Percentiles rank a stretch among this genome's conserved stretches.
These are phyloP conservation scores for Poliocrania exsul DNA, from an alignment of 2,797 vertebrate genomes.

Conservation along the genomic window DNA sequence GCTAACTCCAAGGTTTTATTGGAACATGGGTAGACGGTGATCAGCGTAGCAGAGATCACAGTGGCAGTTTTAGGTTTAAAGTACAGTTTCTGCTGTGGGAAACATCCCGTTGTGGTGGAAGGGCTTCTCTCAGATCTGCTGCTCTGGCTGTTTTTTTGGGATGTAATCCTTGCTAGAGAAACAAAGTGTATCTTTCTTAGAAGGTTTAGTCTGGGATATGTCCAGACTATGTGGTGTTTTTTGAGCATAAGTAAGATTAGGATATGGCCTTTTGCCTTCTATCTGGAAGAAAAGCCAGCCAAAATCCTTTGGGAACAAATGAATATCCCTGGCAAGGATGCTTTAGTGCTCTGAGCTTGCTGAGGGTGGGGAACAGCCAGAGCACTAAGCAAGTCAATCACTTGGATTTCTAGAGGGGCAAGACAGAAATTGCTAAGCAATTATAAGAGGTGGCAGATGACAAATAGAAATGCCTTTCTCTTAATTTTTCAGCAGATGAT, in stretches of 20 bases:
- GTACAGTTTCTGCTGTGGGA: not conserved
- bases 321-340: not conserved
- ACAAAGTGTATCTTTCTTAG: not conserved
- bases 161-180: not conserved
- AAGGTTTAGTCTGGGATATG: fast-evolving
- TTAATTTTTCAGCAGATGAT: conserved; percentile 42
- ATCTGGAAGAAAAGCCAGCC: not conserved
- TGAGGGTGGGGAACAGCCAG: not conserved
- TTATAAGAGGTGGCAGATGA: conserved; percentile 22
- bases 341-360: not conserved
- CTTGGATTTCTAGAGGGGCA: not conserved
- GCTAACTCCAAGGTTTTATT: not conserved
- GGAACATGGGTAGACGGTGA: fast-evolving
- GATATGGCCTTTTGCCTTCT: not conserved
- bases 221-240: not conserved
- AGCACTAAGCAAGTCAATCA: not conserved
- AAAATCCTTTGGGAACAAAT: not conserved
- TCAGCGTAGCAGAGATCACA: not conserved
- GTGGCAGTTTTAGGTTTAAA: not conserved
- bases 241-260: not conserved
- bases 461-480: conserved; percentile 33
- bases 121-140: not conserved
- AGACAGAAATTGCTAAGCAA: not conserved
- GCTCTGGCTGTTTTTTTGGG: not conserved
- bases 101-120: not conserved